Evolutionary conservation across 2,797 vertebrate genomes (phyloP).

Genomic region (Kryptopterus vitreolus): DNA sequence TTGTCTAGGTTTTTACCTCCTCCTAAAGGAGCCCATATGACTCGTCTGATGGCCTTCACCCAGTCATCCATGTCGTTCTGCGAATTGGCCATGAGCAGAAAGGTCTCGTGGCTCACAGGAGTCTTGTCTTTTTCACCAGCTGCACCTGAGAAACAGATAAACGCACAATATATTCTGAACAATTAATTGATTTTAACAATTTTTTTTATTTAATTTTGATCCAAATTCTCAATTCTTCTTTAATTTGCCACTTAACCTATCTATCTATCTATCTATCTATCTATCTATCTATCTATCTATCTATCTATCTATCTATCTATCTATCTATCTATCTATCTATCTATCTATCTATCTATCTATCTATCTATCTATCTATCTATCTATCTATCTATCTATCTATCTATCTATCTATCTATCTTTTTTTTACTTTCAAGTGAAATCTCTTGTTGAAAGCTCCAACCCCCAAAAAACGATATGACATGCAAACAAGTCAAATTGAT

Average conservation of each 20-base stretch:
- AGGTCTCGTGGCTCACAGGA: slow-evolving; percentile 86
- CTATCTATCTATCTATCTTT: background rate
- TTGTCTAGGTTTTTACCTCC: slow-evolving; percentile 77
- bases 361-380: background rate
- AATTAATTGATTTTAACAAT: background rate
- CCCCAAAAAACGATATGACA: background rate
- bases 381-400: background rate
- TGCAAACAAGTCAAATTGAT: background rate
- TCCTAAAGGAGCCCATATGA: slow-evolving; percentile 93
- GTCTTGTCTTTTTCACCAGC: slow-evolving; percentile 82
- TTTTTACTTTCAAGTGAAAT: background rate
- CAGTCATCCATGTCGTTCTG: slow-evolving; percentile 95
- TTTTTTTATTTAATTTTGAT: too few species aligned
- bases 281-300: too few species aligned
- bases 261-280: too few species aligned
- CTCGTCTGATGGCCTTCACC: slow-evolving; percentile 92
- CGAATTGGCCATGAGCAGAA: slow-evolving; percentile 93
- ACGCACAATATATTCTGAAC: background rate
- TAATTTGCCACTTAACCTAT: too few species aligned
- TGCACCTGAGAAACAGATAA: slow-evolving; percentile 73
- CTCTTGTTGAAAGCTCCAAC: background rate
- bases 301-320: too few species aligned
- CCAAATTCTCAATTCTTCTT: too few species aligned
- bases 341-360: slow-evolving; percentile 10
- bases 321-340: background rate